Base-by-base conservation (phyloP, 2,888 invertebrate species). In the Magallana nippona region DNA sequence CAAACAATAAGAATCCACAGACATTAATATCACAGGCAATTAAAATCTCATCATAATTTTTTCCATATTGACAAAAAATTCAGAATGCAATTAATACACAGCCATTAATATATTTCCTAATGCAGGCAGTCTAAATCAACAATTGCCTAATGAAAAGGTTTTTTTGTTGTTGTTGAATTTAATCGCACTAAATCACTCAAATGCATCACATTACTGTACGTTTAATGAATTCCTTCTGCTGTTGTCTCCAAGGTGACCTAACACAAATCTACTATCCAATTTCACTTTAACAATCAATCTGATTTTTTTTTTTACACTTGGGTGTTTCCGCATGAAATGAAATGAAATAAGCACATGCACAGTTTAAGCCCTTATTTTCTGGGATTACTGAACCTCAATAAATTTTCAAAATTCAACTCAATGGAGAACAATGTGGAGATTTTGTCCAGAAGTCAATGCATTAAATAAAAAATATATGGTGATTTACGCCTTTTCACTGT, bases 21-120 rank as follows among this genome's bases (percentile, higher is more conserved):
- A 13, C 10, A 71, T 11, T 71, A 82, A 82, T 44, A 77, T 81
- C 62, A 32, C n/a, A 58, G 3, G 63, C 44, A 63, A 63, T 81
- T 63, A 81, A 81, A 81, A 55, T 81, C 81, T 63, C 63, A 62
- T 81, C 63, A 63, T 2, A 10, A 62, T 63, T 63, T 81, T 63
- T 63, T 55, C 63, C 55, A 63, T 55, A 81, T 44, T 44, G 44
- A 44, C n/a, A n/a, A 44, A 44, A 44, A 44, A 44, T 3, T 44
- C 44, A n/a, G n/a, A n/a, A n/a, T n/a, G n/a, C n/a, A n/a, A n/a
- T n/a, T n/a, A 44, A 44, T 44, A 44, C 44, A 44, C 44, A 44
- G 44, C 44, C 44, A 44, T 44, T 8, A 44, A 44, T 44, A 44
- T 44, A 44, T 44, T 44, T 44, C 44, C 44, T 44, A 44, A 44